A percentile compares a stretch with the other conserved stretches of the same genome.
These are phyloP conservation scores for Tetheella fluctuosa DNA, from an alignment of 2,888 invertebrate species.

Conservation along the genomic window DNA sequence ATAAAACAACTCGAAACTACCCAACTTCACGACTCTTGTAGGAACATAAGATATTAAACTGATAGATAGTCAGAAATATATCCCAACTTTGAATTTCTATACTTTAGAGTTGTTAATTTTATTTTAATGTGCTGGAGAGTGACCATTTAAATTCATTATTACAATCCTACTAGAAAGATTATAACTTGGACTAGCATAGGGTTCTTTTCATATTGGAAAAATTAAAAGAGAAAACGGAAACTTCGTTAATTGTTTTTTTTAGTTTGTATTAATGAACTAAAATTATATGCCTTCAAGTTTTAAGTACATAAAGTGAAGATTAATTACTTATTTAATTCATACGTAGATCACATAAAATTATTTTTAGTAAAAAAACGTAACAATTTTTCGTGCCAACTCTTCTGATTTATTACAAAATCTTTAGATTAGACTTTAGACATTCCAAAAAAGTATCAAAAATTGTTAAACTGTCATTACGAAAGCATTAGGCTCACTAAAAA, in stretches of 20 bases:
- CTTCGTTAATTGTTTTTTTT: too few species aligned
- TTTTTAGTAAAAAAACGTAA: background rate
- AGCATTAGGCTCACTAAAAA: background rate
- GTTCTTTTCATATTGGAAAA: too few species aligned
- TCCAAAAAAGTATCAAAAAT: background rate
- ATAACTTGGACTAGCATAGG: too few species aligned
- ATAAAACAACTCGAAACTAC: conserved; percentile 15
- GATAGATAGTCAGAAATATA: conserved; percentile 5
- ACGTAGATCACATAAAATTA: too few species aligned
- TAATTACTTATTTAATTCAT: too few species aligned
- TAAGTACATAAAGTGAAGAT: too few species aligned
- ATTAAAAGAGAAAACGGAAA: too few species aligned
- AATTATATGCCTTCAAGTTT: too few species aligned
- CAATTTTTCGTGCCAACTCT: conserved; percentile 1
- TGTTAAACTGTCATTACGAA: conserved; percentile 1
- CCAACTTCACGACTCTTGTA: background rate
- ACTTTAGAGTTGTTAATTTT: background rate
- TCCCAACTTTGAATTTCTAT: background rate
- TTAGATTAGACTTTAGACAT: background rate
- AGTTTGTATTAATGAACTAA: too few species aligned
- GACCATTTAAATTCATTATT: too few species aligned
- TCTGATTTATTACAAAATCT: background rate
- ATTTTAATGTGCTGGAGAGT: background rate
- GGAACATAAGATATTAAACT: background rate
- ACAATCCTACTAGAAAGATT: too few species aligned